Conservation (phyloP, 2,888 invertebrate species). For the Cepaea hortensis region DNA sequence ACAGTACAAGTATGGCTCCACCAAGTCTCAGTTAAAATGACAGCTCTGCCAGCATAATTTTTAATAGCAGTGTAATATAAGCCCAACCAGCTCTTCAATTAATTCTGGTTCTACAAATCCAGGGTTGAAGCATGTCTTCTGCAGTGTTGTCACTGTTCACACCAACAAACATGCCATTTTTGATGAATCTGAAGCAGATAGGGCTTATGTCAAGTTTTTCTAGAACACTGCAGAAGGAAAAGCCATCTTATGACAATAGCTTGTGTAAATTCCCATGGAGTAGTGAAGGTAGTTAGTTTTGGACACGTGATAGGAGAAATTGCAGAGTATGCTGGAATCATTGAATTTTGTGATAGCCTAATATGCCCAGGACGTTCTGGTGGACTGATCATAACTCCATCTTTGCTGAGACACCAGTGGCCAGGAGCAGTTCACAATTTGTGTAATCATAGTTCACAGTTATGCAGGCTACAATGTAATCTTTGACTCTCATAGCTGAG, state of each 20-base stretch:
- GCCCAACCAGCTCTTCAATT: conserved; percentile 2
- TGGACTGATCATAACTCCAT: conserved; percentile 44
- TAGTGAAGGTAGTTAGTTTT: conserved; percentile 28
- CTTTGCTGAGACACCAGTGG: conserved; percentile 44
- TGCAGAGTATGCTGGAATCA: not conserved
- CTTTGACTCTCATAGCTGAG: conserved; percentile 34
- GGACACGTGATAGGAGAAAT: conserved; percentile 25
- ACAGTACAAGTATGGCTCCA: conserved; percentile 16
- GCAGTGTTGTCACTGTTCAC: conserved; percentile 32
- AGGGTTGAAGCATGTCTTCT: conserved; percentile 25
- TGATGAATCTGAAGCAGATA: conserved; percentile 44
- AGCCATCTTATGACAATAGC: not conserved
- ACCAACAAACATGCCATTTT: conserved; percentile 46
- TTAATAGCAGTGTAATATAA: conserved; percentile 10
- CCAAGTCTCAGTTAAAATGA: not conserved
- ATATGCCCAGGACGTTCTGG: conserved; percentile 48
- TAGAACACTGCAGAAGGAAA: conserved; percentile 37
- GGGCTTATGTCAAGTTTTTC: conserved; percentile 44
- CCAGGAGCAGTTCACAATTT: conserved; percentile 46
- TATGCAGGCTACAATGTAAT: conserved; percentile 29
- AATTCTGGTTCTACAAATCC: not conserved
- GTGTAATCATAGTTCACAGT: not conserved
- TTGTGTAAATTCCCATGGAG: conserved; percentile 40
- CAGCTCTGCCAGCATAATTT: not conserved
- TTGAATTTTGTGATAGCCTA: conserved; percentile 41